Evolutionary conservation across 2,797 vertebrate species (phyloP).

Genomic region (Scleropages formosus): DNA sequence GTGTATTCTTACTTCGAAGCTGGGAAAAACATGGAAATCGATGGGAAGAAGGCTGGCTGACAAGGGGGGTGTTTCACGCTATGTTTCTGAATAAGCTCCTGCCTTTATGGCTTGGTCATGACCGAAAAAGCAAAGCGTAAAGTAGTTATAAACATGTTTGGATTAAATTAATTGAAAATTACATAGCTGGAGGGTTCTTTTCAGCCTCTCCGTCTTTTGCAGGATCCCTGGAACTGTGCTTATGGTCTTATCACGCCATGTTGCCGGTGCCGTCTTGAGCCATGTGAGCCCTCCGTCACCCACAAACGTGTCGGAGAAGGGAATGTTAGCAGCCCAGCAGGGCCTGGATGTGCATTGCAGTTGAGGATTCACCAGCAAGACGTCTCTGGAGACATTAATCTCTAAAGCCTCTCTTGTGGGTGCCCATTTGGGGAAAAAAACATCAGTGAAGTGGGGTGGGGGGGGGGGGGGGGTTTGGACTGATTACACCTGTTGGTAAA

Average conservation of each 20-base stretch:
- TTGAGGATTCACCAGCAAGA: slow-evolving; percentile 28
- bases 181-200: no score
- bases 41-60: no score
- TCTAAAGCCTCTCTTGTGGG: slow-evolving; percentile 47
- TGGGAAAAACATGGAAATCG: no score
- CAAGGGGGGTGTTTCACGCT: no score
- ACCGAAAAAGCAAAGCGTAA: no score
- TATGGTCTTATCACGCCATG: background rate
- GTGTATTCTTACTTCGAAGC: no score
- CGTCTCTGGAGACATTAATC: slow-evolving; percentile 46
- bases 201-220: no score
- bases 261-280: slow-evolving; percentile 33
- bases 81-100: no score
- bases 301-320: slow-evolving; percentile 25
- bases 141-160: no score
- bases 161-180: no score
- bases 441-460: slow-evolving; percentile 33
- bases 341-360: slow-evolving; percentile 53
- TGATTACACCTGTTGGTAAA: slow-evolving; percentile 44
- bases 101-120: no score
- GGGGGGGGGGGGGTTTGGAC: slow-evolving; percentile 25
- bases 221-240: no score
- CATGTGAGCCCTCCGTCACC: slow-evolving; percentile 38
- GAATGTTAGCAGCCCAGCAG: slow-evolving; percentile 34
- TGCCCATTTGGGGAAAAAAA: slow-evolving; percentile 44